Evolutionary conservation across 2,797 vertebrate species (phyloP).

Genomic region (Enteromius fasciolatus): DNA sequence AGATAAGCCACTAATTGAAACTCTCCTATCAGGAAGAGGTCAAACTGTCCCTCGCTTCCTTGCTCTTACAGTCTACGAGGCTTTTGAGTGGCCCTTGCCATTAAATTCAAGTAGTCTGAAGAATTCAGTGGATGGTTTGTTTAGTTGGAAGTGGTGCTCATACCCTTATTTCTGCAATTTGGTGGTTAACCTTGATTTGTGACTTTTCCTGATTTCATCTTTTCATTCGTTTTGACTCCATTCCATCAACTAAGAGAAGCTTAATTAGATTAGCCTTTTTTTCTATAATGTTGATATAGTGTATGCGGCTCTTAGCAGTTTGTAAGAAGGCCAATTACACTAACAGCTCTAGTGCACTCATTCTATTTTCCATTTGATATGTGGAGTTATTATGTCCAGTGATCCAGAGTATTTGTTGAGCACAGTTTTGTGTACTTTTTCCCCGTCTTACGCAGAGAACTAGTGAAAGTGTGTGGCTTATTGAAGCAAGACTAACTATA

Average conservation of each 20-base stretch:
- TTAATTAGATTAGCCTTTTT: constrained; percentile 51
- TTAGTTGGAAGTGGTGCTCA: background rate
- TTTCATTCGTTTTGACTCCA: background rate
- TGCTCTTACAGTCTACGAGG: background rate
- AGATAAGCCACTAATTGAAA: constrained; percentile 68
- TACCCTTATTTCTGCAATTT: constrained; percentile 41
- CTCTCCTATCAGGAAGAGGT: constrained; percentile 63
- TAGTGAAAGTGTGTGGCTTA: constrained; percentile 2
- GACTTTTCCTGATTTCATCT: constrained; percentile 20
- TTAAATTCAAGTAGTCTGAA: constrained; percentile 28
- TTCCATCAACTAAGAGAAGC: constrained; percentile 56
- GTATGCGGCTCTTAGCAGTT: constrained; percentile 56
- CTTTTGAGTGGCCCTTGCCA: constrained; percentile 12
- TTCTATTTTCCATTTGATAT: constrained; percentile 66
- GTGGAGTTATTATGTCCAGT: constrained; percentile 64
- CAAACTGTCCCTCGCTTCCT: constrained; percentile 47
- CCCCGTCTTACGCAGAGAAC: constrained; percentile 18
- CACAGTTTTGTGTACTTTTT: constrained; percentile 45
- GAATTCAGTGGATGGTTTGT: constrained; percentile 19
- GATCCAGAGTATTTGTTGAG: constrained; percentile 65
- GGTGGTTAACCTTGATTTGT: constrained; percentile 62
- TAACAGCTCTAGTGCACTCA: constrained; percentile 73
- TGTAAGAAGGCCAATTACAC: constrained; percentile 71
- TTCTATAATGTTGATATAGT: constrained; percentile 27
- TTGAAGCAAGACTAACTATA: background rate